phyloP scores from a whole-genome alignment of 2,888 invertebrate genomes.

The Lasioglossum figueresi region DNA sequence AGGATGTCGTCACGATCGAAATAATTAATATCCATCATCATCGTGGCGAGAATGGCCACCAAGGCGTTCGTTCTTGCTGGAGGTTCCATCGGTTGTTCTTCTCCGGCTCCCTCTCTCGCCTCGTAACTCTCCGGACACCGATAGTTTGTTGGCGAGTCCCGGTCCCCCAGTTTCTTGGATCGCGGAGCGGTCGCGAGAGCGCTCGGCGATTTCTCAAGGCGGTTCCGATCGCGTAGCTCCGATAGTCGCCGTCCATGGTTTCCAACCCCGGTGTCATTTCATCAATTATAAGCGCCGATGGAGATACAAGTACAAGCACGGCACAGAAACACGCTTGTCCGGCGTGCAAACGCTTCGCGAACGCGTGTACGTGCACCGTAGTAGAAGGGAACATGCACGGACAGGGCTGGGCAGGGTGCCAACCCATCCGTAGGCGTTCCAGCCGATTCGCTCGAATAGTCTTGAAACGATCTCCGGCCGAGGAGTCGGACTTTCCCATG shows the following conservation, averaged over 20 bases:
- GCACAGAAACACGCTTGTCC: slow-evolving; percentile 32
- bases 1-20: slow-evolving; percentile 67
- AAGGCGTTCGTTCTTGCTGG: slow-evolving; percentile 61
- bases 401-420: slow-evolving; percentile 47
- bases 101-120: neutral
- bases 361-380: slow-evolving; percentile 13
- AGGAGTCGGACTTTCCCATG: slow-evolving; percentile 57
- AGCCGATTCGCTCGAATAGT: slow-evolving; percentile 61
- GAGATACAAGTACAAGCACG: slow-evolving; percentile 53
- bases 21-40: slow-evolving; percentile 72
- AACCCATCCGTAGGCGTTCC: slow-evolving; percentile 63
- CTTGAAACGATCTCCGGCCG: slow-evolving; percentile 48
- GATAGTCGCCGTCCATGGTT: slow-evolving; percentile 38
- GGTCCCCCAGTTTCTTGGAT: neutral
- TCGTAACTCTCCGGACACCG: neutral
- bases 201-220: neutral
- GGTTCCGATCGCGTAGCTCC: neutral
- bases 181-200: neutral
- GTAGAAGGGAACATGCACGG: slow-evolving; percentile 26
- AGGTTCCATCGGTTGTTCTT: slow-evolving; percentile 38
- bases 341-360: neutral
- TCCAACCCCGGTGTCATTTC: slow-evolving; percentile 70
- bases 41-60: slow-evolving; percentile 54
- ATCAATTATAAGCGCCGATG: slow-evolving; percentile 71
- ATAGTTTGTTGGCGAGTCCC: neutral